These are phyloP conservation scores for Dolichallabes microphthalmus DNA, from an alignment of 2,113 vertebrate species.

Conservation along the genomic window DNA sequence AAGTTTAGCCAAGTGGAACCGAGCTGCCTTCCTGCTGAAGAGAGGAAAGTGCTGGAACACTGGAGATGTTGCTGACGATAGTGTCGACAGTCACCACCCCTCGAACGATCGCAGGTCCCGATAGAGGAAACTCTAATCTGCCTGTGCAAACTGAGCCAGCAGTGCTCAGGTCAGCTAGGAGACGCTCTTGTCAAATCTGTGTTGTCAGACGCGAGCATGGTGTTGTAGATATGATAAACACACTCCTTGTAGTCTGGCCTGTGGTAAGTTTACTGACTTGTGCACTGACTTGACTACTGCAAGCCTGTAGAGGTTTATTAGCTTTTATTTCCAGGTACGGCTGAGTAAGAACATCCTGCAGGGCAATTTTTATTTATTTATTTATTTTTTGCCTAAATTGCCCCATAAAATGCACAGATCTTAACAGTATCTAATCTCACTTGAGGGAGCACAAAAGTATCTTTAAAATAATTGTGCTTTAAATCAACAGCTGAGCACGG, in stretches of 20 bases:
- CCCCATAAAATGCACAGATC: conserved; percentile 61
- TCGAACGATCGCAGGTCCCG: conserved; percentile 23
- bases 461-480: conserved; percentile 51
- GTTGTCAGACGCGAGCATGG: conserved; percentile 39
- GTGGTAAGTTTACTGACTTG: conserved; percentile 17
- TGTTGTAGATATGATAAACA: conserved; percentile 51
- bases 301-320: conserved; percentile 49
- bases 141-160: conserved; percentile 20
- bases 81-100: conserved; percentile 35
- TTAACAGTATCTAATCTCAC: conserved; percentile 56
- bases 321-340: conserved; percentile 43
- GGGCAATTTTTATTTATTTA: conserved; percentile 23
- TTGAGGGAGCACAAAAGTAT: conserved; percentile 55
- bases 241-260: conserved; percentile 17
- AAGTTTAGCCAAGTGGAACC: conserved; percentile 47
- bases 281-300: neutral
- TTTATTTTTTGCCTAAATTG: conserved; percentile 58
- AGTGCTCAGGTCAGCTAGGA: conserved; percentile 16
- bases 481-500: conserved; percentile 62
- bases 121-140: conserved; percentile 40
- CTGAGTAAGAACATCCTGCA: conserved; percentile 40
- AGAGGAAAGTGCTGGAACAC: conserved; percentile 42
- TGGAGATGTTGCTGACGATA: conserved; percentile 13
- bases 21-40: conserved; percentile 32
- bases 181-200: conserved; percentile 40